Conservation (phyloP, 2,113 vertebrate genomes). For the Burhinus oedicnemus region DNA sequence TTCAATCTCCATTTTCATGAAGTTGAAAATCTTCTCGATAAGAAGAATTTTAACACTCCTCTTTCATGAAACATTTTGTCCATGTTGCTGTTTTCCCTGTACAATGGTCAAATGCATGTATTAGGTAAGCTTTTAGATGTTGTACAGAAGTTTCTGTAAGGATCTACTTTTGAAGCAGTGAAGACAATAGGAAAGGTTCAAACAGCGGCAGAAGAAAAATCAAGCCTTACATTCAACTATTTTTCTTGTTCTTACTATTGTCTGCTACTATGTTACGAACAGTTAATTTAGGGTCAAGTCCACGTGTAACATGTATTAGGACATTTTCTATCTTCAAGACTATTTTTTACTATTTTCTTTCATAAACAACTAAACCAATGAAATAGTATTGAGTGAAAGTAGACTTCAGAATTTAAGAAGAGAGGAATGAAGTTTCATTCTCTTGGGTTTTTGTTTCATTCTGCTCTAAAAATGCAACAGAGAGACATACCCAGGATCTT, state of each 20-base stretch:
- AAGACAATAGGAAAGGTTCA: background rate
- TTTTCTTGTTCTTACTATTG: background rate
- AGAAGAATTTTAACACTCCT: background rate
- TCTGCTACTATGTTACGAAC: background rate
- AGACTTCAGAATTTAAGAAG: background rate
- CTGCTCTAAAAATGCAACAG: background rate
- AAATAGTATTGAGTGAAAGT: background rate
- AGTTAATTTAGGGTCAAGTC: background rate
- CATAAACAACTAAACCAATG: background rate
- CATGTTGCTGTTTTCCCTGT: background rate
- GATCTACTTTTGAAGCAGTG: background rate
- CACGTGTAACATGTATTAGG: background rate
- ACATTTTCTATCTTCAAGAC: background rate
- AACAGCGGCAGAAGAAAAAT: background rate
- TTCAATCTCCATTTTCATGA: background rate
- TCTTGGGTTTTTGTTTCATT: background rate
- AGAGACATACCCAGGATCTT: background rate
- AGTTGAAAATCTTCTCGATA: background rate
- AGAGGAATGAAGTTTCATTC: background rate
- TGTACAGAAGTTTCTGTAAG: background rate
- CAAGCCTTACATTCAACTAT: background rate
- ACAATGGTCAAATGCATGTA: background rate
- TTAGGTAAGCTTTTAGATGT: background rate
- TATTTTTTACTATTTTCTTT: background rate
- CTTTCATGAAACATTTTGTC: background rate